Evolutionary conservation across 2,797 vertebrate species (phyloP).

Genomic region (Phataginus tricuspis): DNA sequence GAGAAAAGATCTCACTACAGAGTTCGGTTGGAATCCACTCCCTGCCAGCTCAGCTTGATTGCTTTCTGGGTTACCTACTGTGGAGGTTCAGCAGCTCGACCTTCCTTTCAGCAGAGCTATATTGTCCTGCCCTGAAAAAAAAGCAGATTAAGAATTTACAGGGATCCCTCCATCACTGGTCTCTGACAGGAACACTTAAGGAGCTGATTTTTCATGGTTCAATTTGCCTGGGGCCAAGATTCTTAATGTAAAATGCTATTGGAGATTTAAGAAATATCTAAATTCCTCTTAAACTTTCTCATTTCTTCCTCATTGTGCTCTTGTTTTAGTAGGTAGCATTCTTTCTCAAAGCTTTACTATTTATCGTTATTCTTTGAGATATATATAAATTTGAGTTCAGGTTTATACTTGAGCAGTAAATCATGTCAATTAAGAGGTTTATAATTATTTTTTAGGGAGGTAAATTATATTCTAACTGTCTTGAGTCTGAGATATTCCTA

Average conservation of each 20-base stretch:
- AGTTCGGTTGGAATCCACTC: constrained; percentile 90
- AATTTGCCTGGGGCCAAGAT: constrained; percentile 87
- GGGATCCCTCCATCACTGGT: constrained; percentile 92
- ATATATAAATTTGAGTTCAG: constrained; percentile 73
- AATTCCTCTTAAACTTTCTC: constrained; percentile 70
- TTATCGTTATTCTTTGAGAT: background rate
- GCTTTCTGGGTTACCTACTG: constrained; percentile 93
- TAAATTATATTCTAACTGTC: constrained; percentile 77
- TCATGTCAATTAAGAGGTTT: constrained; percentile 83
- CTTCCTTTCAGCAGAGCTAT: constrained; percentile 89
- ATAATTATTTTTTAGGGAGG: constrained; percentile 80
- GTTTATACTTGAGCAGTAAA: constrained; percentile 81
- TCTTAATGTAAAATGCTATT: constrained; percentile 85
- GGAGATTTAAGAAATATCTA: constrained; percentile 75
- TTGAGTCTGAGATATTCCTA: constrained; percentile 63
- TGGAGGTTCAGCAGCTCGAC: constrained; percentile 90
- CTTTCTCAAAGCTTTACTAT: background rate
- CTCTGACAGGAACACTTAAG: constrained; percentile 89
- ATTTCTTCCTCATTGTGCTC: constrained; percentile 70
- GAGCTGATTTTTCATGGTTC: constrained; percentile 91
- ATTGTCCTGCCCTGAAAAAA: constrained; percentile 89
- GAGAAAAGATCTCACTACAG: constrained; percentile 89
- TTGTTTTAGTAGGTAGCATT: constrained; percentile 57
- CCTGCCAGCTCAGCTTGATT: constrained; percentile 95
- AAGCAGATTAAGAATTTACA: constrained; percentile 95